A percentile compares a stretch with the other conserved stretches of the same genome.
Conservation (phyloP, 2,113 vertebrate genomes). For the Scomber scombrus region DNA sequence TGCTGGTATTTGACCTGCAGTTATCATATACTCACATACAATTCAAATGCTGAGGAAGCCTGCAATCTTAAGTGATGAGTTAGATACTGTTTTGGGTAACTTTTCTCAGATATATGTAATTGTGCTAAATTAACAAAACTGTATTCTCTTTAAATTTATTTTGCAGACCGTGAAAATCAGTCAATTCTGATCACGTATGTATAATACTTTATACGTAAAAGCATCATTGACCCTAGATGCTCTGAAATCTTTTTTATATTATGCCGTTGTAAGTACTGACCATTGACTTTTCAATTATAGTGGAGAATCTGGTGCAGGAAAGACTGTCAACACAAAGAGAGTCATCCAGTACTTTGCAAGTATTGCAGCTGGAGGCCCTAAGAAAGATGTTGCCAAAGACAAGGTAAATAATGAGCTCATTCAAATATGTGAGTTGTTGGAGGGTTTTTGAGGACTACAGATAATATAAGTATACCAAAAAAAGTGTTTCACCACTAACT, state of each 20-base stretch:
- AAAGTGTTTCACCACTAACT: not conserved
- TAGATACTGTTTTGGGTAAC: not conserved
- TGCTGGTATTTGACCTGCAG: too few species aligned
- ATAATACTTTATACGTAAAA: not conserved
- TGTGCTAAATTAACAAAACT: not conserved
- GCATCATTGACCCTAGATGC: not conserved
- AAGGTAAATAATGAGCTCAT: conserved; percentile 84
- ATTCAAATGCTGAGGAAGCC: too few species aligned
- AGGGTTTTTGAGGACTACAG: not conserved
- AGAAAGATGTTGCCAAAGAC: conserved; percentile 88
- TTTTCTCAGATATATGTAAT: not conserved
- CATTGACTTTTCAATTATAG: conserved; percentile 74
- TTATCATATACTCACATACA: too few species aligned
- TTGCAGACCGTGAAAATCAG: conserved; percentile 93
- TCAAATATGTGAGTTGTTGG: not conserved
- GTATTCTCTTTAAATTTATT: conserved; percentile 3
- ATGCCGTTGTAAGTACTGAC: not conserved
- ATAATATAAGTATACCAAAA: not conserved
- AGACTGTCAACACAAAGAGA: conserved; percentile 97
- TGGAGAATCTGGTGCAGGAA: conserved; percentile 97
- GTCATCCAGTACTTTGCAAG: conserved; percentile 98
- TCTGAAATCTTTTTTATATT: not conserved
- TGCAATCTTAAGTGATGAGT: not conserved
- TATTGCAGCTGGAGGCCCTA: conserved; percentile 90
- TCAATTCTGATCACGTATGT: conserved; percentile 95